Conservation (phyloP, 2,113 vertebrate genomes). For the Ciconia maguari region DNA sequence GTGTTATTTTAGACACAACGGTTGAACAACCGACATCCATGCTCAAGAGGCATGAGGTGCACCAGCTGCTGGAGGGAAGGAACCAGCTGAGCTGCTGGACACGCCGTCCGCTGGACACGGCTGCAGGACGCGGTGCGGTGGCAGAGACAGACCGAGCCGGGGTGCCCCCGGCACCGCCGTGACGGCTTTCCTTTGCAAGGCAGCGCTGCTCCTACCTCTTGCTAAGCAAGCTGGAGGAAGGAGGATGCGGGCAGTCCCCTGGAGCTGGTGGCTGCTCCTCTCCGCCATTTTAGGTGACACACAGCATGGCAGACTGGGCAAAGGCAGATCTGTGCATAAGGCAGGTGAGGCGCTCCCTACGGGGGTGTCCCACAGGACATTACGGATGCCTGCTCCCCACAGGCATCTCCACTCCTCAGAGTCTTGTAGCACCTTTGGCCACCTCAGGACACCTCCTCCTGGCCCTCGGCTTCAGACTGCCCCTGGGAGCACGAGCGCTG, state of each 20-base stretch:
- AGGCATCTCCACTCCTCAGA: background rate
- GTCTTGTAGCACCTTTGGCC: background rate
- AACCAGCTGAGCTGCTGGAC: background rate
- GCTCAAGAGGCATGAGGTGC: background rate
- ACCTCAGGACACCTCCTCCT: background rate
- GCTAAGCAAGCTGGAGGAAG: background rate
- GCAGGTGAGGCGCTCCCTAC: background rate
- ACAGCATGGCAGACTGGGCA: background rate
- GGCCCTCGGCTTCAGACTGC: background rate
- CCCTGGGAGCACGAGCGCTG: fast-evolving
- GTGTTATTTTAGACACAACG: background rate
- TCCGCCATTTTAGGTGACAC: fast-evolving
- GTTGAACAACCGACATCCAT: fast-evolving
- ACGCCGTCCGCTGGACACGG: fast-evolving
- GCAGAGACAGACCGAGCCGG: background rate
- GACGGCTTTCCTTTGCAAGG: background rate
- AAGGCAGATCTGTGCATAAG: background rate
- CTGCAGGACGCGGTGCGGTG: background rate
- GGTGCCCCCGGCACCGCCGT: background rate
- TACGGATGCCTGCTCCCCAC: background rate
- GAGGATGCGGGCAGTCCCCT: background rate
- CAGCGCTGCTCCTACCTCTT: background rate
- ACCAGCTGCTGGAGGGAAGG: background rate
- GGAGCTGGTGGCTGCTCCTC: background rate
- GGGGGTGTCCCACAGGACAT: fast-evolving